A percentile compares a stretch with the other conserved stretches of the same genome.
phyloP scores from a whole-genome alignment of 2,113 vertebrate genomes.

The Corvus moneduloides region DNA sequence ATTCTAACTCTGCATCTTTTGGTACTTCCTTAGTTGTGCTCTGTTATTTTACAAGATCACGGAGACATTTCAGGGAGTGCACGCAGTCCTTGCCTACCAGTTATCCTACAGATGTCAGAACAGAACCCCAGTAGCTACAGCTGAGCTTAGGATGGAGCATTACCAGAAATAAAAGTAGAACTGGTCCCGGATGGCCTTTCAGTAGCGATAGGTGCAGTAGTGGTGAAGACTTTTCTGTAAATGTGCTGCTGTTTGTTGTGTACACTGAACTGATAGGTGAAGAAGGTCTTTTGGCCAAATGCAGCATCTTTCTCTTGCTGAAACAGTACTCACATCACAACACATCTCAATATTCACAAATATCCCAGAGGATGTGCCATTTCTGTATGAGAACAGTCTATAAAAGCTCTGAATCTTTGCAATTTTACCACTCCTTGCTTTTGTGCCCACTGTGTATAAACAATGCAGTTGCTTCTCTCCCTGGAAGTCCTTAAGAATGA shows the following conservation, averaged over 20 bases:
- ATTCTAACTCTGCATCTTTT: background rate
- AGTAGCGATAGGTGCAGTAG: background rate
- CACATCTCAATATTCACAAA: background rate
- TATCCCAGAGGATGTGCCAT: background rate
- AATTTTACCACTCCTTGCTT: background rate
- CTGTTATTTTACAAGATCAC: background rate
- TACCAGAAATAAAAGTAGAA: background rate
- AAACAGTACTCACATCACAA: background rate
- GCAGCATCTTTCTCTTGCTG: background rate
- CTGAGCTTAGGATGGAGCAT: background rate
- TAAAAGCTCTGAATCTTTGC: background rate
- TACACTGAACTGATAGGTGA: background rate
- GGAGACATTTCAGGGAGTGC: background rate
- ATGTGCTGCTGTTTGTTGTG: background rate
- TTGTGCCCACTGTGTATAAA: background rate
- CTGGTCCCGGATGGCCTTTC: background rate
- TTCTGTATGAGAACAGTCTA: background rate
- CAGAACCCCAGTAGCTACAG: background rate
- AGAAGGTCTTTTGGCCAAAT: background rate
- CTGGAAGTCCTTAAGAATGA: background rate
- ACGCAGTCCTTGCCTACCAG: rapidly evolving
- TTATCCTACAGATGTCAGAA: background rate
- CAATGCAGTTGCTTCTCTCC: background rate
- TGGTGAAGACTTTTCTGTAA: background rate
- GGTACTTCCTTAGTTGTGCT: background rate